phyloP scores from a whole-genome alignment of 2,888 invertebrate genomes.

The Sphaerophoria rueppellii region DNA sequence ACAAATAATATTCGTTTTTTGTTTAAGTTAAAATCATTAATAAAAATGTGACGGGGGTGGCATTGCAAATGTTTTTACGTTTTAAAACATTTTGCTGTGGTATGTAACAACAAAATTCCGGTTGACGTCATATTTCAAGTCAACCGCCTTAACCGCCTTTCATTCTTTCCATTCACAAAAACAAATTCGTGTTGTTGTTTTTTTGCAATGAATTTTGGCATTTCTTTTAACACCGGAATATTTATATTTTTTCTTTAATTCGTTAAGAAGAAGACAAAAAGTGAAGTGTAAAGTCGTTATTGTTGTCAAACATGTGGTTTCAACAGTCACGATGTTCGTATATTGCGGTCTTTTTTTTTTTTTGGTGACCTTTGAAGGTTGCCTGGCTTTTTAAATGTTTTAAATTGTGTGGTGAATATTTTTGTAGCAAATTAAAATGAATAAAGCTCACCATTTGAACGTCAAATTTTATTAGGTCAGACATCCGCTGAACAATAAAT shows the following conservation, averaged over 20 bases:
- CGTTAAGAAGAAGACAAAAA: constrained; percentile 10
- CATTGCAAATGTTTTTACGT: constrained; percentile 3
- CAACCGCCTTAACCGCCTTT: constrained; percentile 51
- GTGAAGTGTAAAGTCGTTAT: background rate
- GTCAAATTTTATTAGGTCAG: too few relatives aligned
- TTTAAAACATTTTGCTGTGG: constrained; percentile 23
- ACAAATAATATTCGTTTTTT: constrained; percentile 5
- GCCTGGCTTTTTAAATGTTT: background rate
- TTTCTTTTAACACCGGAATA: constrained; percentile 8
- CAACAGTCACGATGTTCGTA: constrained; percentile 16
- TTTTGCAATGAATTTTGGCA: constrained; percentile 21
- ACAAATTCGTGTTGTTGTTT: background rate
- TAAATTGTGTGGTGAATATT: constrained; percentile 21
- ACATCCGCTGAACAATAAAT: too few relatives aligned
- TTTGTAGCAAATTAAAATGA: background rate
- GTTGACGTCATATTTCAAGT: constrained; percentile 57
- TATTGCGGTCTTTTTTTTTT: constrained; percentile 35
- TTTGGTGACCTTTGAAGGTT: constrained; percentile 60
- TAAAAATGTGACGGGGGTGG: constrained; percentile 6
- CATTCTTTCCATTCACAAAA: constrained; percentile 58
- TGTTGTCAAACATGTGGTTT: constrained; percentile 37
- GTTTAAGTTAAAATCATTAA: constrained; percentile 7
- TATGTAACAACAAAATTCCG: constrained; percentile 53
- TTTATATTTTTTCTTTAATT: constrained; percentile 29
- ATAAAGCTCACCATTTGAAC: too few relatives aligned